Evolutionary conservation across 2,113 vertebrate genomes (phyloP), one percentile per base, ranked within the genome.

Genomic region (Tragelaphus buxtoni): DNA sequence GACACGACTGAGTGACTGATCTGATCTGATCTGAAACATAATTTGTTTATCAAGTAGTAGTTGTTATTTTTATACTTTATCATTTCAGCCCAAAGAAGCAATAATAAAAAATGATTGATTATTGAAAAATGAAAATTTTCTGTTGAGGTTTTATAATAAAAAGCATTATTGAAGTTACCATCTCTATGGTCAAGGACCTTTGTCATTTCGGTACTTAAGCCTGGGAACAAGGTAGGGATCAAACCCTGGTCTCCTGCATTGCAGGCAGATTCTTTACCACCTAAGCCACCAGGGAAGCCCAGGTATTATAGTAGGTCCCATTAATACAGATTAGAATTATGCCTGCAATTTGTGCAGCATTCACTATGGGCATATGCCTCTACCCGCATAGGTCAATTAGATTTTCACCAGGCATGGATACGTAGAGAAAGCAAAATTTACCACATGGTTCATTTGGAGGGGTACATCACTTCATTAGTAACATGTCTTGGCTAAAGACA

Each of bases 41-140:
- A 42, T 42, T 42, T 42, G 42, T 42, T 42, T 42, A 42, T 42
- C 4, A 42, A 42, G 42, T 7, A 92, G 26, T 26, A 79, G 26
- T 26, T 35, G 80, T 63, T 82, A 16, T 69, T 96, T 95, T 89
- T 63, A 18, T n/a, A 92, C 94, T 90, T 45, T 88, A 58, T 91
- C 55, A 94, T 49, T 88, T 53, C 13, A 81, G 3, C 10, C 30
- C 39, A 47, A 65, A 60, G 30, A 90, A 88, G 49, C 49, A 79
- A 47, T 11, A 76, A 60, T 53, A 35, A 79, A 26, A 56, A 76
- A 72, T 39, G 47, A 47, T 30, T 72, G 17, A 53, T 42, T 63
- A 3, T 30, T 90, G 81, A 94, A 24, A 86, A 92, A 65, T 28
- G 30, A 28, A 69, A 76, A 10, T 56, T 61, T 94, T 95, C 35